A percentile compares a stretch with the other conserved stretches of the same genome.
These are phyloP conservation scores for Lepeophtheirus nordmannii DNA, from an alignment of 2,888 invertebrate genomes.

Conservation along the genomic window DNA sequence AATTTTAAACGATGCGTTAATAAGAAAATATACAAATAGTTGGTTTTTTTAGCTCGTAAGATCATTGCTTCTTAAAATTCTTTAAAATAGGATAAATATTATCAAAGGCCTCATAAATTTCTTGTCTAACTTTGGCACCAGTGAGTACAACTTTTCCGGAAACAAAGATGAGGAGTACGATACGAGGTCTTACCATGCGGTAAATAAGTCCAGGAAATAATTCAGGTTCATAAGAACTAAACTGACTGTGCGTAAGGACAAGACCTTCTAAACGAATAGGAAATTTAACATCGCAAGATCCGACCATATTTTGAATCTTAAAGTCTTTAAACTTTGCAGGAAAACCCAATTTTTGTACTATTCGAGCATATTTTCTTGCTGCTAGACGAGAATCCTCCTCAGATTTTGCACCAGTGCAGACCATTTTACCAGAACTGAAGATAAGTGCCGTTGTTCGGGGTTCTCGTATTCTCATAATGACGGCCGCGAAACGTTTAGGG, in stretches of 20 bases:
- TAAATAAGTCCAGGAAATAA: conserved; percentile 97
- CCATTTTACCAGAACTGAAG: conserved; percentile 72
- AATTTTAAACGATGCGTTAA: neutral
- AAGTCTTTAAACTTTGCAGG: conserved; percentile 45
- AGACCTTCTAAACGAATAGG: conserved; percentile 63
- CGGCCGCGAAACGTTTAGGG: conserved; percentile 95
- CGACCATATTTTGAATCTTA: conserved; percentile 72
- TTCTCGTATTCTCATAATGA: conserved; percentile 84
- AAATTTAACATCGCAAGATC: conserved; percentile 70
- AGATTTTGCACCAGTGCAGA: conserved; percentile 69
- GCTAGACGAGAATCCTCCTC: conserved; percentile 62
- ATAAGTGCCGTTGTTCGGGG: conserved; percentile 62
- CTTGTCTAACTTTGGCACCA: conserved; percentile 77
- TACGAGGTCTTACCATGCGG: conserved; percentile 85
- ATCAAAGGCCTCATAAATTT: conserved; percentile 81
- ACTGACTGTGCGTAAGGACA: conserved; percentile 64
- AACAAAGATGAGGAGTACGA: conserved; percentile 92
- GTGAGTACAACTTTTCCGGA: conserved; percentile 98
- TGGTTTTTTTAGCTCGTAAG: neutral
- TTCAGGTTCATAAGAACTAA: conserved; percentile 84
- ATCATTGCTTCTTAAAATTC: conserved; percentile 69
- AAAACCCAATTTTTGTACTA: conserved; percentile 64
- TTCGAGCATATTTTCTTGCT: conserved; percentile 62
- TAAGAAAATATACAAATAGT: neutral
- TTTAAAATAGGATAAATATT: conserved; percentile 87